Evolutionary conservation across 2,113 vertebrate species (phyloP).

Genomic region (Coryphaenoides rupestris): DNA sequence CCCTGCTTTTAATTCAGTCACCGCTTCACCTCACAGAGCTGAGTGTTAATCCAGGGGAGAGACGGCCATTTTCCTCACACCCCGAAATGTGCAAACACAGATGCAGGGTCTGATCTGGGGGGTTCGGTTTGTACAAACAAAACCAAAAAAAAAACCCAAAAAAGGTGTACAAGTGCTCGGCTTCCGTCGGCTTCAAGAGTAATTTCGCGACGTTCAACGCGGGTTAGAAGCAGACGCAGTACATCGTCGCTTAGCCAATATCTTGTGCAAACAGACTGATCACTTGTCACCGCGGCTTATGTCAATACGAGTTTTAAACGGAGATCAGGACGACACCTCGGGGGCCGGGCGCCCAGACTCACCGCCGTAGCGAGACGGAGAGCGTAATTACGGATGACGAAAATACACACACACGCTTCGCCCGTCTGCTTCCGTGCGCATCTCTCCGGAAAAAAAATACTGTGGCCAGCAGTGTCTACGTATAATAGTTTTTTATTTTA

Average conservation of each 20-base stretch:
- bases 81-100: too few species aligned
- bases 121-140: too few species aligned
- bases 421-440: too few species aligned
- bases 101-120: too few species aligned
- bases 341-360: neutral
- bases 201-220: neutral
- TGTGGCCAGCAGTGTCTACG: too few species aligned
- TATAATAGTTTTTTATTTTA: too few species aligned
- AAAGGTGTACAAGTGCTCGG: neutral
- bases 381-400: too few species aligned
- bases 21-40: slow-evolving; percentile 1
- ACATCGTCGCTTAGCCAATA: neutral
- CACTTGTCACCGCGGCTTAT: neutral
- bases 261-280: neutral
- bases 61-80: too few species aligned
- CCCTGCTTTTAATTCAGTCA: slow-evolving; percentile 10
- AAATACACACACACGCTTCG: too few species aligned
- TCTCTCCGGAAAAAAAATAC: too few species aligned
- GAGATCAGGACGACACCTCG: slow-evolving; percentile 4
- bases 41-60: too few species aligned
- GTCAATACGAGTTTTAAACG: neutral
- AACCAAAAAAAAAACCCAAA: too few species aligned
- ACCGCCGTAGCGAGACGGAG: neutral
- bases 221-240: neutral
- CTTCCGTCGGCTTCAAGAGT: neutral